A percentile compares a stretch with the other conserved stretches of the same genome.
phyloP scores from a whole-genome alignment of 2,113 vertebrate species.

The Shinisaurus crocodilurus region DNA sequence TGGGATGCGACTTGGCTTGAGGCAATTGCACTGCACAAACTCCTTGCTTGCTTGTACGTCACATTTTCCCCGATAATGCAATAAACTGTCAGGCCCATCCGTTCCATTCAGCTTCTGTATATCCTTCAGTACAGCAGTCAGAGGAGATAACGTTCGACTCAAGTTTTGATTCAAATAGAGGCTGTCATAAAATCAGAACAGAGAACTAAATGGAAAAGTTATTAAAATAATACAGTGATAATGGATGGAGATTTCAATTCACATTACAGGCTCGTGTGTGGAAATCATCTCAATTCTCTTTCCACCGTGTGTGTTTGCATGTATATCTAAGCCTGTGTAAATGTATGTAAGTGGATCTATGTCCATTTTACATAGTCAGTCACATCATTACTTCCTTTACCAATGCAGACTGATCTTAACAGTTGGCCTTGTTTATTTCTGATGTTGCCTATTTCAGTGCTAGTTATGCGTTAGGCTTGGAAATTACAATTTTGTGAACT shows the following conservation, averaged over 20 bases:
- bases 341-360: not conserved
- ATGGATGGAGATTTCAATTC: constrained; percentile 26
- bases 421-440: not conserved
- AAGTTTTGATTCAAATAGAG: constrained; percentile 18
- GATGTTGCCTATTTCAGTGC: not conserved
- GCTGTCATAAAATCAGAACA: not conserved
- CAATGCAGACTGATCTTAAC: not conserved
- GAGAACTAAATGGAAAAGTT: constrained; percentile 27
- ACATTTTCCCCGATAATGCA: not conserved
- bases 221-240: constrained; percentile 34
- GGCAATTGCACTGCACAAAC: not conserved
- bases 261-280: not conserved
- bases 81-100: not conserved
- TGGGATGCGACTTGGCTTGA: not conserved
- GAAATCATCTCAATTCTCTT: constrained; percentile 8
- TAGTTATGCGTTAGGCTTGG: not conserved
- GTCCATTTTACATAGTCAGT: not conserved
- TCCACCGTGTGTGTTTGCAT: not conserved
- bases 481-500: not conserved
- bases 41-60: not conserved
- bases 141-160: not conserved
- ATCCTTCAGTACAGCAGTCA: not conserved
- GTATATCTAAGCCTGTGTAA: not conserved
- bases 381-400: not conserved
- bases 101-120: fast-evolving